Conservation (phyloP, 2,888 invertebrate genomes). For the Suillia variegata region DNA sequence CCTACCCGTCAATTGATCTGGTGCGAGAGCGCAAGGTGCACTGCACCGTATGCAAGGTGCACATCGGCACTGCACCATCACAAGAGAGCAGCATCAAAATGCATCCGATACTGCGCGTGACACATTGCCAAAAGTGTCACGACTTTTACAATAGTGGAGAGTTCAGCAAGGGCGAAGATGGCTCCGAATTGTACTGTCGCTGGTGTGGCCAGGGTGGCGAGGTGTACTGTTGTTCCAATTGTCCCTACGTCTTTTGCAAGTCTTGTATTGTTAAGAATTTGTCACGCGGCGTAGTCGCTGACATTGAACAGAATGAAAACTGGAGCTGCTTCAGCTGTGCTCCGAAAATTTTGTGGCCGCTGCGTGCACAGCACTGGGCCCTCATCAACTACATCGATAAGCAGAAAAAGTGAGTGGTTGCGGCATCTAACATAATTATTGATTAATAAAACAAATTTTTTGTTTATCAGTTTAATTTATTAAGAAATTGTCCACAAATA, state of each 20-base stretch:
- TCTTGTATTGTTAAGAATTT: constrained; percentile 78
- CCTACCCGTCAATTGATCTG: constrained; percentile 66
- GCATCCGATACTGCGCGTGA: constrained; percentile 75
- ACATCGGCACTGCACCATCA: constrained; percentile 73
- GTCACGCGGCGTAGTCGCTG: constrained; percentile 69
- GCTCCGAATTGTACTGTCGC: constrained; percentile 80
- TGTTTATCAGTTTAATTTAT: not conserved
- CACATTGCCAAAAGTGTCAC: constrained; percentile 75
- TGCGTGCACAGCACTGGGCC: constrained; percentile 75
- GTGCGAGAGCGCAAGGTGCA: constrained; percentile 70
- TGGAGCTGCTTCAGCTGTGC: constrained; percentile 82
- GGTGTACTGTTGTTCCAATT: constrained; percentile 79
- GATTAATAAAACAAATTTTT: not conserved
- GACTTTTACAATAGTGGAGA: constrained; percentile 81
- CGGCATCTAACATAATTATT: not conserved
- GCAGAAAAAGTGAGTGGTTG: constrained; percentile 60
- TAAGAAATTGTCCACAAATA: too few relatives aligned
- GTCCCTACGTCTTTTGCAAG: constrained; percentile 77
- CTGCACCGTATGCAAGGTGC: constrained; percentile 76
- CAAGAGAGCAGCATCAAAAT: constrained; percentile 70
- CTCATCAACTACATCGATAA: constrained; percentile 71
- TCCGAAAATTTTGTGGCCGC: constrained; percentile 68
- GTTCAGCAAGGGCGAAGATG: constrained; percentile 83
- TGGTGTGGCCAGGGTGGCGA: constrained; percentile 85
- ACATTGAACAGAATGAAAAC: constrained; percentile 77